phyloP scores from a whole-genome alignment of 23 tunicate genomes.

The Pegea sp. region DNA sequence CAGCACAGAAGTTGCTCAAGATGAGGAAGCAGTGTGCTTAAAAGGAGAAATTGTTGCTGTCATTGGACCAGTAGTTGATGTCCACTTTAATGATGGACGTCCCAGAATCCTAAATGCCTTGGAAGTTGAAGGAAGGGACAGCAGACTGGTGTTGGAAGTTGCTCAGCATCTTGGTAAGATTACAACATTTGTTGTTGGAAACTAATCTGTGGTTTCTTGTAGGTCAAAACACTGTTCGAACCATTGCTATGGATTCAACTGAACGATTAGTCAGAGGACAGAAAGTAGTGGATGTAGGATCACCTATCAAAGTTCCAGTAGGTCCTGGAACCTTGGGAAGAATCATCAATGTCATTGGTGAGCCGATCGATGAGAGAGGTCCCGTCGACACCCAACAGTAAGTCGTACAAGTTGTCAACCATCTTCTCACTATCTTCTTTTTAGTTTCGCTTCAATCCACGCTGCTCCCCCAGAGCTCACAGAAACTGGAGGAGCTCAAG shows the following conservation, averaged over 20 bases:
- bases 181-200: not conserved
- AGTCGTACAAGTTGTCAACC: constrained; percentile 2
- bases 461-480: constrained; percentile 76
- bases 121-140: constrained; percentile 94
- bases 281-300: constrained; percentile 91
- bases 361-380: constrained; percentile 97
- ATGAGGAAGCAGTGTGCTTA: constrained; percentile 17
- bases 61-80: constrained; percentile 99
- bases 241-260: constrained; percentile 99
- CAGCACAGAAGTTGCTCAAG: constrained; percentile 31
- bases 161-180: constrained; percentile 93
- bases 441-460: constrained; percentile 70
- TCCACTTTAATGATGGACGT: constrained; percentile 87
- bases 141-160: constrained; percentile 93
- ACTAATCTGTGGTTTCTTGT: not conserved
- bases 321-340: constrained; percentile 98
- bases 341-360: constrained; percentile 99
- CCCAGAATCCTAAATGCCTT: constrained; percentile 95
- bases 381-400: constrained; percentile 90
- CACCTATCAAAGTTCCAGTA: constrained; percentile 92
- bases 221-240: constrained; percentile 99
- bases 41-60: constrained; percentile 92
- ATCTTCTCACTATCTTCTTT: not conserved
- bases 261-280: constrained; percentile 97
- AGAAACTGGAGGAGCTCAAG: constrained; percentile 99